Percentiles rank a stretch among this genome's conserved stretches.
These are phyloP conservation scores for Sminthurinus aureus DNA, from an alignment of 2,888 invertebrate genomes.

Conservation along the genomic window DNA sequence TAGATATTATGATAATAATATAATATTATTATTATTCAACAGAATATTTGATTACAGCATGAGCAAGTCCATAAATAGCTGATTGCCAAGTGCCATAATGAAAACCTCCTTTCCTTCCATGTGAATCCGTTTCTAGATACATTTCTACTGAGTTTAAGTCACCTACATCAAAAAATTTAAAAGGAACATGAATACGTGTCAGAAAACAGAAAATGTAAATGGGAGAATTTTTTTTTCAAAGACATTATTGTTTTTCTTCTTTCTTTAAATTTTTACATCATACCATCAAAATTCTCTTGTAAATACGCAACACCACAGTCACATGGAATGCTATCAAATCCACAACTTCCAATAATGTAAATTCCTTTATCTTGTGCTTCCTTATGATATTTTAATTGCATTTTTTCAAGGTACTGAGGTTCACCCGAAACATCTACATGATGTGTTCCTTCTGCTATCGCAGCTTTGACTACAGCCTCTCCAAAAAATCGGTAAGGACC, in stretches of 20 bases:
- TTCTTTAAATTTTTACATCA: too few relatives aligned
- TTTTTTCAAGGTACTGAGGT: constrained; percentile 75
- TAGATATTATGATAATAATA: too few relatives aligned
- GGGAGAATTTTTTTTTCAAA: too few relatives aligned
- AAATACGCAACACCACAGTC: constrained; percentile 86
- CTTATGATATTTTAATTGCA: constrained; percentile 82
- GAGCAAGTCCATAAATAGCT: constrained; percentile 77
- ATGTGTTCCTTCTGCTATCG: constrained; percentile 70
- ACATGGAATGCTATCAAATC: constrained; percentile 71
- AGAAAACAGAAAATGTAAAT: not conserved
- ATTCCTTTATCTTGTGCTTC: constrained; percentile 80
- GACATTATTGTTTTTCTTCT: too few relatives aligned
- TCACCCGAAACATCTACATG: constrained; percentile 79
- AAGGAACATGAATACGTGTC: not conserved
- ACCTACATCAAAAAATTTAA: constrained; percentile 65
- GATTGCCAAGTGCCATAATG: constrained; percentile 93
- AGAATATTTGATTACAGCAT: too few relatives aligned
- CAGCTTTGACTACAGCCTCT: constrained; percentile 89
- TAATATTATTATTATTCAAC: too few relatives aligned
- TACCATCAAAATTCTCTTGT: constrained; percentile 78
- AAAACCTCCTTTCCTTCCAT: constrained; percentile 61
- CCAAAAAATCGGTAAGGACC: constrained; percentile 84
- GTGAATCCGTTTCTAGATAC: constrained; percentile 67
- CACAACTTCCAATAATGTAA: constrained; percentile 76
- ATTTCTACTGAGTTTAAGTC: constrained; percentile 76